Evolutionary conservation across 1,140 invertebrate genomes (phyloP).

Genomic region (Luehdorfia chinensis): DNA sequence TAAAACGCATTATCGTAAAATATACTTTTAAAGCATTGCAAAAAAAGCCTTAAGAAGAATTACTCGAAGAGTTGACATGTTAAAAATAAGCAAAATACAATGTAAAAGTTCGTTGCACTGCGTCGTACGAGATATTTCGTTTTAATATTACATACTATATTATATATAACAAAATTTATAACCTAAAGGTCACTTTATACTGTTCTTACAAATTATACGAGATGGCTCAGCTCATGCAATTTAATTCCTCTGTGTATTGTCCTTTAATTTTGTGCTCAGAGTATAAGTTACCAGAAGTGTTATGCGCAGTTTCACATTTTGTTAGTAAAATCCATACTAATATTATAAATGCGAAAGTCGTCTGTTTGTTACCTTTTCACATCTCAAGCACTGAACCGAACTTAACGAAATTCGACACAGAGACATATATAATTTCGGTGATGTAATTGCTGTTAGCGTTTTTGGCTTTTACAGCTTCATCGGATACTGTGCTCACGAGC

Average conservation of each 20-base stretch:
- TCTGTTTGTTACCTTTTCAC: too few relatives aligned
- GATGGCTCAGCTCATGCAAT: slow-evolving; percentile 3
- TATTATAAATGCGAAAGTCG: too few relatives aligned
- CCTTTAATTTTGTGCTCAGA: not conserved
- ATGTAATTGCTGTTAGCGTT: too few relatives aligned
- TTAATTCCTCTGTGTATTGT: slow-evolving; percentile 1
- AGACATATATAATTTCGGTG: too few relatives aligned
- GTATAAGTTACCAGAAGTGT: too few relatives aligned
- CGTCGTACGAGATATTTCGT: not conserved
- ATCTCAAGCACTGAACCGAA: too few relatives aligned
- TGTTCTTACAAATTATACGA: slow-evolving; percentile 2
- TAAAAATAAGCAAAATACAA: slow-evolving; percentile 21
- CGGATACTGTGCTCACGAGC: too few relatives aligned
- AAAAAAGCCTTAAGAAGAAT: slow-evolving; percentile 1
- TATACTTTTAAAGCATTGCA: not conserved
- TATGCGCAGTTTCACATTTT: too few relatives aligned
- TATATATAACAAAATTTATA: not conserved
- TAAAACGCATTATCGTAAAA: not conserved
- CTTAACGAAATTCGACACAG: too few relatives aligned
- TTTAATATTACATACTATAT: not conserved
- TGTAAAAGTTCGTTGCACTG: slow-evolving; percentile 19
- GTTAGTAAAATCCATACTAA: too few relatives aligned
- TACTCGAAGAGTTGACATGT: slow-evolving; percentile 2
- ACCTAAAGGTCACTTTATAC: slow-evolving; percentile 1
- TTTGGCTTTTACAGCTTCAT: too few relatives aligned